Percentiles rank a stretch among this genome's conserved stretches.
phyloP scores from a whole-genome alignment of 2,797 vertebrate genomes.

The Cheirogaleus major region DNA sequence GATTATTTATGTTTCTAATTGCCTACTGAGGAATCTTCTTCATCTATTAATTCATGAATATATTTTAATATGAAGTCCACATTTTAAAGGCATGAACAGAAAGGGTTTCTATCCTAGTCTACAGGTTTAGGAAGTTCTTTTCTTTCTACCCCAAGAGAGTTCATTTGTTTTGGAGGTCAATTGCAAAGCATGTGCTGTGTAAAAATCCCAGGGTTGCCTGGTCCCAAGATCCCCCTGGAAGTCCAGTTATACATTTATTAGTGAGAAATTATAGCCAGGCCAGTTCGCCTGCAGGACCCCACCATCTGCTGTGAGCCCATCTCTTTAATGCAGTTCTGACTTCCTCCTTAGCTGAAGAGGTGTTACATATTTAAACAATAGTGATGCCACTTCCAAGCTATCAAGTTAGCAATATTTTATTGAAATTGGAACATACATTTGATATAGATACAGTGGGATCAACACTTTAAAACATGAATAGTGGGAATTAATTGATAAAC shows the following conservation, averaged over 20 bases:
- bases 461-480: not conserved
- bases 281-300: not conserved
- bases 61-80: constrained; percentile 6
- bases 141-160: not conserved
- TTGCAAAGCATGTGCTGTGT: not conserved
- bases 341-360: not conserved
- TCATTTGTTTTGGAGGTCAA: constrained; percentile 15
- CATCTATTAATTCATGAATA: not conserved
- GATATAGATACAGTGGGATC: not conserved
- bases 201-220: not conserved
- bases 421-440: not conserved
- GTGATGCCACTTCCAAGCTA: not conserved
- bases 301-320: not conserved
- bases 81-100: not conserved
- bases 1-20: not conserved
- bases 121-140: not conserved
- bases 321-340: not conserved
- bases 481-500: not conserved
- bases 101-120: not conserved
- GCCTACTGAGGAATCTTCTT: not conserved
- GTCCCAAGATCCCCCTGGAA: not conserved
- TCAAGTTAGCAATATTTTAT: not conserved
- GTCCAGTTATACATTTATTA: not conserved
- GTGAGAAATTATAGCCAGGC: not conserved
- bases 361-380: not conserved